phyloP scores from a whole-genome alignment of 2,113 vertebrate species.

The Callaeas wilsoni region DNA sequence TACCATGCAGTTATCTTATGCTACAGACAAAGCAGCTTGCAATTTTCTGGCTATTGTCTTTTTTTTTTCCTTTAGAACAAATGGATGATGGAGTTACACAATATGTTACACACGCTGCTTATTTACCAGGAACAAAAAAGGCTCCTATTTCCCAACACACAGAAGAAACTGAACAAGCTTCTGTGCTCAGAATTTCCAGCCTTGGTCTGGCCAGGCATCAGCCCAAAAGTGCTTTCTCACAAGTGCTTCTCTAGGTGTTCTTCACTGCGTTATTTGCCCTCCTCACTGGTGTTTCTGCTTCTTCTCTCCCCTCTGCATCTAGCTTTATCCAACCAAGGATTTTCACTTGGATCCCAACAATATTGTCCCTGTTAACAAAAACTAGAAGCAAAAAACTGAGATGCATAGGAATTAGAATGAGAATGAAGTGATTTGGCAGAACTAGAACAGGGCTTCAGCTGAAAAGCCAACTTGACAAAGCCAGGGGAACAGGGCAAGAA shows the following conservation, averaged over 20 bases:
- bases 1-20: neutral
- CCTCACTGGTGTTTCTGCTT: neutral
- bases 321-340: neutral
- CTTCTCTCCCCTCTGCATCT: neutral
- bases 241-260: neutral
- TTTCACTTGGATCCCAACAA: neutral
- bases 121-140: constrained; percentile 25
- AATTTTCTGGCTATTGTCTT: neutral
- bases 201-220: neutral
- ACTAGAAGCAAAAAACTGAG: neutral
- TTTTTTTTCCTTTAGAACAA: neutral
- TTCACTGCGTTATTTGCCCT: neutral
- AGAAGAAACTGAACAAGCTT: neutral
- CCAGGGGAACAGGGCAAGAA: neutral
- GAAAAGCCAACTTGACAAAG: neutral
- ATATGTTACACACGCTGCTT: neutral
- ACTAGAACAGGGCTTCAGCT: neutral
- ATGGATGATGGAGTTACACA: constrained; percentile 10
- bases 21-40: neutral
- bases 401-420: neutral
- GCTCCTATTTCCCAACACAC: neutral
- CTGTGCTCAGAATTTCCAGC: neutral
- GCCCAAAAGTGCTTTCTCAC: neutral
- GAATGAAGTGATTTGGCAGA: constrained; percentile 9
- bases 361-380: neutral